Conservation (phyloP, 2,113 vertebrate genomes). For the Acrocephalus kingi region DNA sequence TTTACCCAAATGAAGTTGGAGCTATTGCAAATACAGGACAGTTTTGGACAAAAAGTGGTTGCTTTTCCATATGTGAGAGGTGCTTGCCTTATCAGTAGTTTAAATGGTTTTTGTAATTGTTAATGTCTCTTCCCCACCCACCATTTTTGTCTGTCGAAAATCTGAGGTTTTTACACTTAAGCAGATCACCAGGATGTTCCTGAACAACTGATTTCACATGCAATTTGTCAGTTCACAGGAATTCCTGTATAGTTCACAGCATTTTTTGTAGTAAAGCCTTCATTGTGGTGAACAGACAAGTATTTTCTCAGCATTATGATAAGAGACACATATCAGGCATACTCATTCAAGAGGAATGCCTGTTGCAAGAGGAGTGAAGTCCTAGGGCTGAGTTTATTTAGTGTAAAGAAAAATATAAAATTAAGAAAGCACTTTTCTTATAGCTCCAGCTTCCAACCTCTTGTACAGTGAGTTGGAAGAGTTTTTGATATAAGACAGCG, state of each 20-base stretch:
- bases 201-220: neutral
- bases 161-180: neutral
- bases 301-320: constrained; percentile 9
- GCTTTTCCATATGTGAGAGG: neutral
- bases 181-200: neutral
- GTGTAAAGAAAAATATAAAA: constrained; percentile 37
- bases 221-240: neutral
- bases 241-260: neutral
- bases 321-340: constrained; percentile 9
- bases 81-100: neutral
- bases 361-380: neutral
- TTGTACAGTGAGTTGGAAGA: constrained; percentile 60
- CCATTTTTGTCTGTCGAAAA: neutral
- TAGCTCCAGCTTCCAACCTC: constrained; percentile 27
- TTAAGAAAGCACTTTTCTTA: constrained; percentile 37
- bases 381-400: constrained; percentile 16
- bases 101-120: neutral
- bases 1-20: neutral
- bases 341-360: constrained; percentile 31
- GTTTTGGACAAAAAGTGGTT: neutral
- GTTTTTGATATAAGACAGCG: constrained; percentile 66
- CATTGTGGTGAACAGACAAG: neutral
- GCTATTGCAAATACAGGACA: neutral
- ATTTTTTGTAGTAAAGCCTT: neutral
- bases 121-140: neutral